These are phyloP conservation scores for Emys orbicularis DNA, from an alignment of 2,797 vertebrate species.

Conservation along the genomic window DNA sequence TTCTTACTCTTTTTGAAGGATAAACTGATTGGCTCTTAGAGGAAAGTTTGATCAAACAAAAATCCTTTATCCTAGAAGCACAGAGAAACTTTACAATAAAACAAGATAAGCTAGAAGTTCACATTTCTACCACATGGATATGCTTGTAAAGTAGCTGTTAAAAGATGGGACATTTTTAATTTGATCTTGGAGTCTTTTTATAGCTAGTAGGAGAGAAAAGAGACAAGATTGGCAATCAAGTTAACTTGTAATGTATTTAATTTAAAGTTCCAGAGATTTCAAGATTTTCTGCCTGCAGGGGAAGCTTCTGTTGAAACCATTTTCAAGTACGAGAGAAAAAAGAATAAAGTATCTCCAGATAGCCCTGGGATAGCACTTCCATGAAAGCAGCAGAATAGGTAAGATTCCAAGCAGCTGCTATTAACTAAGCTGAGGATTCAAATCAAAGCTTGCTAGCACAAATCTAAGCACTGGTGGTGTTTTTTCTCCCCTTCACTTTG, in stretches of 20 bases:
- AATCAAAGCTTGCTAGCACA: not conserved
- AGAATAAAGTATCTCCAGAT: not conserved
- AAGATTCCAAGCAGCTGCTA: accelerated
- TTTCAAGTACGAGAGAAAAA: not conserved
- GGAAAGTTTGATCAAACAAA: conserved; percentile 44
- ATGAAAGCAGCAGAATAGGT: not conserved
- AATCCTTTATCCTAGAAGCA: conserved; percentile 29
- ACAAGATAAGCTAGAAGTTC: conserved; percentile 33
- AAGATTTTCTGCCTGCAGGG: conserved; percentile 14
- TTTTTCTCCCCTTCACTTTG: not conserved
- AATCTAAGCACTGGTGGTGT: not conserved
- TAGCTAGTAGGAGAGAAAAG: not conserved
- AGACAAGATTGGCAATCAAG: conserved; percentile 32
- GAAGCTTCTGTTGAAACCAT: not conserved
- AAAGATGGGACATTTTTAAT: conserved; percentile 3
- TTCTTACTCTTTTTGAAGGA: conserved; percentile 23
- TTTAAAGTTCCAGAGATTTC: conserved; percentile 9
- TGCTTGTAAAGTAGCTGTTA: not conserved
- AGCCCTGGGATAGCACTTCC: not conserved
- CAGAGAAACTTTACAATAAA: conserved; percentile 44
- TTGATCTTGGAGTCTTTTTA: not conserved
- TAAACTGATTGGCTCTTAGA: conserved; percentile 9
- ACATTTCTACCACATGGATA: not conserved
- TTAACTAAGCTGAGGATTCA: not conserved
- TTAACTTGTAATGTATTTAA: not conserved